phyloP scores from a whole-genome alignment of 2,113 vertebrate genomes.

The Leucoraja erinaceus region DNA sequence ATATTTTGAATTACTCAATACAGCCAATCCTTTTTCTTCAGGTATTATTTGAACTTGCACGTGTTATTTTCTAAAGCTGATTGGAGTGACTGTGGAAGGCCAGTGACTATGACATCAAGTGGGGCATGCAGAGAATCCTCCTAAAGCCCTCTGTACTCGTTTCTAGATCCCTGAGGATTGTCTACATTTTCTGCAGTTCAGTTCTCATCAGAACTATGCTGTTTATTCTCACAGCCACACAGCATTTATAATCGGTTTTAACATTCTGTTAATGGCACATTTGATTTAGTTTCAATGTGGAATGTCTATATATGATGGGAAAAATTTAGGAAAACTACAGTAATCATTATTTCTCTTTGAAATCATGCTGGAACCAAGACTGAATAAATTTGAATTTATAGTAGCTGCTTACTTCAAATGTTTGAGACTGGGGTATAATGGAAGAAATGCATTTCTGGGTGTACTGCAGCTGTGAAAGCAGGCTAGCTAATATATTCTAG shows the following conservation, averaged over 20 bases:
- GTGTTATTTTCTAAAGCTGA: slow-evolving; percentile 69
- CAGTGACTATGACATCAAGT: neutral
- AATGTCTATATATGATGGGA: neutral
- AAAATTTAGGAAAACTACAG: neutral
- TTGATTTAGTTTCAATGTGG: neutral
- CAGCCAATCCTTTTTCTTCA: slow-evolving; percentile 43
- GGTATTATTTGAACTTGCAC: slow-evolving; percentile 84
- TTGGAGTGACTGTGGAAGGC: neutral
- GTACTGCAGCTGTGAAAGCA: neutral
- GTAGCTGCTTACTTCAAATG: neutral
- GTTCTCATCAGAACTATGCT: neutral
- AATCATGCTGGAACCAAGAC: neutral
- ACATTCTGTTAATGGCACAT: neutral
- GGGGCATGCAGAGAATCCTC: neutral
- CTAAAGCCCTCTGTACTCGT: neutral
- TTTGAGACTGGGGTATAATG: neutral
- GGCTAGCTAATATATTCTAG: neutral
- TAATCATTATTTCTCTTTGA: neutral
- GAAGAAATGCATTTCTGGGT: neutral
- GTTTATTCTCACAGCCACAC: neutral
- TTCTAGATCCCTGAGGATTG: neutral
- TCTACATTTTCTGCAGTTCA: neutral
- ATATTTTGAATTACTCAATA: neutral
- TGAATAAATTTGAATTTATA: slow-evolving; percentile 9
- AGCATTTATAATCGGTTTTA: neutral